These are phyloP conservation scores for Elephas maximus DNA, from an alignment of 2,113 vertebrate species.

Conservation along the genomic window DNA sequence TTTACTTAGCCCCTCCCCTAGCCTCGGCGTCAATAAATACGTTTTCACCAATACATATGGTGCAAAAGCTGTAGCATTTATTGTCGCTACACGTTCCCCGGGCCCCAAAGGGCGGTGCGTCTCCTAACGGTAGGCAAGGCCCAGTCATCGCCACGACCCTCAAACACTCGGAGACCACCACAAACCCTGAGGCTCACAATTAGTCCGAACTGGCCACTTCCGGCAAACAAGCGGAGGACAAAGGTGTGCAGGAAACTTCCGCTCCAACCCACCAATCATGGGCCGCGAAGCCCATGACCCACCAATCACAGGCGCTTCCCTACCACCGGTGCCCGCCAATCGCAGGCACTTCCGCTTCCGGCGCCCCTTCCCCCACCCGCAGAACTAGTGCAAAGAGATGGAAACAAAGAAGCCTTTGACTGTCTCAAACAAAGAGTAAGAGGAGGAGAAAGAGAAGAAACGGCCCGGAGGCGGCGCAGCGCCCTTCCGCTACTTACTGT, in stretches of 20 bases:
- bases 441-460: not conserved
- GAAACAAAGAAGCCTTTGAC: rapidly evolving
- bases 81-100: no score
- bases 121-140: rapidly evolving
- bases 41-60: rapidly evolving
- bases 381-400: rapidly evolving
- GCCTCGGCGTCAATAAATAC: rapidly evolving
- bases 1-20: rapidly evolving
- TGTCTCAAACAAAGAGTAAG: rapidly evolving
- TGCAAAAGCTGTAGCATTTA: not conserved
- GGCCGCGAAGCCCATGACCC: not conserved
- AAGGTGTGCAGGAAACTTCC: rapidly evolving
- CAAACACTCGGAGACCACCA: no score
- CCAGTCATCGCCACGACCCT: rapidly evolving
- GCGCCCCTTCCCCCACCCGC: not conserved
- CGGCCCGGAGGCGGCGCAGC: rapidly evolving
- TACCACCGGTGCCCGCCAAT: rapidly evolving
- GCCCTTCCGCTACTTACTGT: conserved; percentile 92
- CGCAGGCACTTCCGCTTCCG: not conserved
- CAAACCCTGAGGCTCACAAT: not conserved
- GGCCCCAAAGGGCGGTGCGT: rapidly evolving
- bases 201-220: rapidly evolving
- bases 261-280: not conserved
- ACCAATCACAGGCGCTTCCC: not conserved
- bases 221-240: rapidly evolving